These are phyloP conservation scores for Chlamydotis undulata DNA, from an alignment of 2,113 vertebrate species.

Conservation along the genomic window DNA sequence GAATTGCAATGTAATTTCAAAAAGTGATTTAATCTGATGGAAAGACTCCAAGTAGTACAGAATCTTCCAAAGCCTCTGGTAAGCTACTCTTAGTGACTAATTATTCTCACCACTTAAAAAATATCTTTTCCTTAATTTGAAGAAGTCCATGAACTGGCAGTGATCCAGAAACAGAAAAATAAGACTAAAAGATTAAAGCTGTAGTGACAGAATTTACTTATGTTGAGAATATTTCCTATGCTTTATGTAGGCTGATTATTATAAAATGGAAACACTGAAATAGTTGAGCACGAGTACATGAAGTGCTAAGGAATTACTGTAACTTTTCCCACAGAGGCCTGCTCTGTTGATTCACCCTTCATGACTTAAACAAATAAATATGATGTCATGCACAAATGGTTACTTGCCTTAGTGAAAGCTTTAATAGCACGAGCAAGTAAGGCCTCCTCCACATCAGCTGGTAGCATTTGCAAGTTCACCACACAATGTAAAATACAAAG, in stretches of 20 bases:
- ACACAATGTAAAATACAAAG: conserved; percentile 90
- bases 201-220: not conserved
- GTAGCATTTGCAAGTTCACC: conserved; percentile 81
- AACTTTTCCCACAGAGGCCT: not conserved
- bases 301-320: not conserved
- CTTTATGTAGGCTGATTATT: not conserved
- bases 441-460: conserved; percentile 82
- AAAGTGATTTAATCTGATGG: not conserved
- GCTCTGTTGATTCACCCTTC: not conserved
- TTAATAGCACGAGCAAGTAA: conserved; percentile 85
- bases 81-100: not conserved
- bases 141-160: not conserved
- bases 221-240: not conserved
- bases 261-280: not conserved
- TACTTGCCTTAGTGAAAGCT: conserved; percentile 90
- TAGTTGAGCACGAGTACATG: not conserved
- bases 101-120: not conserved
- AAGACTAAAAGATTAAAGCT: not conserved
- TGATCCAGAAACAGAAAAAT: not conserved
- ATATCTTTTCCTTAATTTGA: not conserved
- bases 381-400: not conserved
- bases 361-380: not conserved
- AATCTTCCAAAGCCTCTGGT: not conserved
- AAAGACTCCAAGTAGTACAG: not conserved
- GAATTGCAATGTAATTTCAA: not conserved